phyloP scores from a whole-genome alignment of 2,888 invertebrate genomes.

The Periphyllus acericola region DNA sequence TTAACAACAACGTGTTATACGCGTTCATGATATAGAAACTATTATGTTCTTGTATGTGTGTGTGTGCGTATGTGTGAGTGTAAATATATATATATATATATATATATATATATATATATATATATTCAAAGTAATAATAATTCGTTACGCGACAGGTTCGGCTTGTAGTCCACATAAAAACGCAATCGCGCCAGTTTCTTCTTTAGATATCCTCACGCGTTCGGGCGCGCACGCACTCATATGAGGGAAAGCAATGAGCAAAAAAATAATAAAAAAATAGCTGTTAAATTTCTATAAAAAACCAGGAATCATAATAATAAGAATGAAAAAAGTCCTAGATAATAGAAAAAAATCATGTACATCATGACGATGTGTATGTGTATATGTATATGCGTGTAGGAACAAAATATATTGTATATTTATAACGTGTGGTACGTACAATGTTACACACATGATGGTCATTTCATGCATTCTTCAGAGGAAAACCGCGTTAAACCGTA shows the following conservation, averaged over 20 bases:
- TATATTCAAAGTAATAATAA: slow-evolving; percentile 51
- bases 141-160: slow-evolving; percentile 58
- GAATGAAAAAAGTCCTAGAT: slow-evolving; percentile 46
- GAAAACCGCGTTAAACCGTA: slow-evolving; percentile 60
- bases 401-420: slow-evolving; percentile 41
- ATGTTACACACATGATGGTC: slow-evolving; percentile 53
- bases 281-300: slow-evolving; percentile 54
- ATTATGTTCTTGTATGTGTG: neutral
- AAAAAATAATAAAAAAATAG: slow-evolving; percentile 52
- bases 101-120: neutral
- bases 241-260: slow-evolving; percentile 47
- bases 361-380: slow-evolving; percentile 6
- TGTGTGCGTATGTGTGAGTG: neutral
- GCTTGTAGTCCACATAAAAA: slow-evolving; percentile 34
- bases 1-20: slow-evolving; percentile 39
- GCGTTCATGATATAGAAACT: slow-evolving; percentile 1
- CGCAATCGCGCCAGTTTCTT: slow-evolving; percentile 43
- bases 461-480: slow-evolving; percentile 54
- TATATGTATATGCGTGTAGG: neutral
- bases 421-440: slow-evolving; percentile 16
- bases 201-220: slow-evolving; percentile 55
- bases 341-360: slow-evolving; percentile 53
- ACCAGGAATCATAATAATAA: slow-evolving; percentile 52
- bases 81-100: neutral
- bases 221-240: slow-evolving; percentile 30